Conservation (phyloP, 2,888 invertebrate species). For the Lymantria monacha region DNA sequence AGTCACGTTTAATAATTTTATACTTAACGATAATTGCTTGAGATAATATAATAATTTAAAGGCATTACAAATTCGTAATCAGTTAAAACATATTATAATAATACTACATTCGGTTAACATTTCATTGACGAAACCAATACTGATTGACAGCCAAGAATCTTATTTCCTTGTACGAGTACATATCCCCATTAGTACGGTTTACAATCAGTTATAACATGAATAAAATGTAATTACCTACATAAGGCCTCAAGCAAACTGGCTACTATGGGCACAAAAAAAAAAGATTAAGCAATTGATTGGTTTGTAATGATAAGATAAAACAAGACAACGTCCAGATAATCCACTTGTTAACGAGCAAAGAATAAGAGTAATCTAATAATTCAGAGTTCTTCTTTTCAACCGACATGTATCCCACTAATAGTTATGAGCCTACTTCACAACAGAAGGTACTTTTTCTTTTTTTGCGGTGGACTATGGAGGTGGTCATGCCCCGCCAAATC, state of each 20-base stretch:
- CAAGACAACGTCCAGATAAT: conserved; percentile 2
- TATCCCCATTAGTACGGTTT: conserved; percentile 37
- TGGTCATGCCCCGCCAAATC: too few species aligned
- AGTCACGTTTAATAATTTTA: too few species aligned
- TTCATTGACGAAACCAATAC: conserved; percentile 16
- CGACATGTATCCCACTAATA: too few species aligned
- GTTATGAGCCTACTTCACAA: too few species aligned
- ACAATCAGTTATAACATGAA: conserved; percentile 20
- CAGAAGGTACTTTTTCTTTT: too few species aligned
- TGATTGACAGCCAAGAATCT: conserved; percentile 39
- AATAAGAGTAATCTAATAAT: too few species aligned
- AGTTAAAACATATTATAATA: not conserved
- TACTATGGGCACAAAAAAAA: not conserved
- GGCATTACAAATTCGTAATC: not conserved
- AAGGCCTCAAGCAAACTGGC: conserved; percentile 7
- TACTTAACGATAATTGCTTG: not conserved
- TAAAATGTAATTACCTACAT: conserved; percentile 45
- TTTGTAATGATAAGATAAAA: too few species aligned
- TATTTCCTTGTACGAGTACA: conserved; percentile 32
- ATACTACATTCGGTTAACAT: conserved; percentile 20
- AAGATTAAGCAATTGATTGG: too few species aligned
- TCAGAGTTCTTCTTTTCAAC: too few species aligned
- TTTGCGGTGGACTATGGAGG: too few species aligned
- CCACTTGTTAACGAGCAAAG: not conserved
- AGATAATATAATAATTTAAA: not conserved